Percentiles rank a stretch among this genome's conserved stretches.
Evolutionary conservation across 2,797 vertebrate species (phyloP).

Genomic region (Cetoscarus ocellatus): DNA sequence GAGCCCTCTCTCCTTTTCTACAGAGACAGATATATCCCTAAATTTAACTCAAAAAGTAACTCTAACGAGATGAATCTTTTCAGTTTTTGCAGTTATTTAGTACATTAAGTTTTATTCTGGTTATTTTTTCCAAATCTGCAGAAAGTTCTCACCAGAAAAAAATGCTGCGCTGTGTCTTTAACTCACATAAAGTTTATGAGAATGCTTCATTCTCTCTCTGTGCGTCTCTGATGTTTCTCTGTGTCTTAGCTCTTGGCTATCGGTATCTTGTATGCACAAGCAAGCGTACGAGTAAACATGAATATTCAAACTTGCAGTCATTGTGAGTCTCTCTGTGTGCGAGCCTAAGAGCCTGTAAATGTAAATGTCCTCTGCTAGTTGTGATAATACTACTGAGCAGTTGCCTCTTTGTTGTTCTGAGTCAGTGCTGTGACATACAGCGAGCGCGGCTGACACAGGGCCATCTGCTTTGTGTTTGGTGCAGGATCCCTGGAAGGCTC

Average conservation of each 20-base stretch:
- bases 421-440: slow-evolving; percentile 44
- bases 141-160: too few species aligned
- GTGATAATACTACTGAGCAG: slow-evolving; percentile 40
- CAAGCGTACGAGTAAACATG: not conserved
- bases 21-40: too few species aligned
- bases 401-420: slow-evolving; percentile 52
- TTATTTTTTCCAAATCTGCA: too few species aligned
- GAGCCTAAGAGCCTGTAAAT: slow-evolving; percentile 40
- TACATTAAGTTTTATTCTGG: too few species aligned
- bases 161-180: too few species aligned
- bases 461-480: slow-evolving; percentile 64
- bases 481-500: slow-evolving; percentile 95
- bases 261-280: not conserved
- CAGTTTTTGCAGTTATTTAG: too few species aligned
- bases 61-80: too few species aligned
- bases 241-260: not conserved
- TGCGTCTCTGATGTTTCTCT: not conserved
- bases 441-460: slow-evolving; percentile 56
- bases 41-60: too few species aligned
- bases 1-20: too few species aligned
- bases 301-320: slow-evolving; percentile 32
- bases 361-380: slow-evolving; percentile 44
- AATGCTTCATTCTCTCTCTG: accelerated
- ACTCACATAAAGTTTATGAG: too few species aligned
- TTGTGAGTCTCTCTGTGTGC: slow-evolving; percentile 34